Base-by-base conservation (phyloP, 2,888 invertebrate species). In the Caenorhabditis becei region DNA sequence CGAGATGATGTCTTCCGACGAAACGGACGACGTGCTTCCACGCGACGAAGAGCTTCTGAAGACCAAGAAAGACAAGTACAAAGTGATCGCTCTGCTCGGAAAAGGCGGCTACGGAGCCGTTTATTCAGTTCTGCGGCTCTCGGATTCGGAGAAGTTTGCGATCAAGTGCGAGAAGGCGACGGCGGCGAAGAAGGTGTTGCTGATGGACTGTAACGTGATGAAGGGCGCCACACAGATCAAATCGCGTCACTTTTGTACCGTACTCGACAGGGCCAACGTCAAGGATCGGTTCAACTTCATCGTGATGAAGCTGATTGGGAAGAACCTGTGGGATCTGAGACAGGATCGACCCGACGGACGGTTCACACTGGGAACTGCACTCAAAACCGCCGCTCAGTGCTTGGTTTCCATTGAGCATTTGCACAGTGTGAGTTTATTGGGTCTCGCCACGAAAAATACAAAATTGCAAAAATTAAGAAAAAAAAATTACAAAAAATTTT, bases 31-130 rank as follows among this genome's bases (percentile, higher is more conserved):
- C 14, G 70, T 84, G 2, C 80, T 86, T 11, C 85, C 85, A 16
- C 72, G 62, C 35, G 85, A 83, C 26, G 80, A 83, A 5, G 85
- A 86, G 51, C 61, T 77, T 24, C 49, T 86, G 10, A 77, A 75
- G 54, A 84, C 83, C 18, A 78, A 79, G 58, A 67, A 77, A 7
- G 80, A 81, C 59, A 79, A 74, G 23, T 86, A 84, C 75, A 86
- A 80, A 70, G 84, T 84, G n/a, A 77, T 78, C 23, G 78, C 77
- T 14, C 47, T 87, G 28, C 84, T 88, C 28, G 88, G 88, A 11
- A 84, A 86, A 62, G 88, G 88, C 16, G 88, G 88, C 11, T 88
- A 87, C 54, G 88, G 88, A 14, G 87, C 88, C 11, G 88, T 88
- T 0, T 88, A 69, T 51, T 78, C 83, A 35, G 86, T 86, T n/a